Evolutionary conservation across 1,140 invertebrate species (phyloP), one percentile per base, ranked within the genome.

Genomic region (Chelonus insularis): DNA sequence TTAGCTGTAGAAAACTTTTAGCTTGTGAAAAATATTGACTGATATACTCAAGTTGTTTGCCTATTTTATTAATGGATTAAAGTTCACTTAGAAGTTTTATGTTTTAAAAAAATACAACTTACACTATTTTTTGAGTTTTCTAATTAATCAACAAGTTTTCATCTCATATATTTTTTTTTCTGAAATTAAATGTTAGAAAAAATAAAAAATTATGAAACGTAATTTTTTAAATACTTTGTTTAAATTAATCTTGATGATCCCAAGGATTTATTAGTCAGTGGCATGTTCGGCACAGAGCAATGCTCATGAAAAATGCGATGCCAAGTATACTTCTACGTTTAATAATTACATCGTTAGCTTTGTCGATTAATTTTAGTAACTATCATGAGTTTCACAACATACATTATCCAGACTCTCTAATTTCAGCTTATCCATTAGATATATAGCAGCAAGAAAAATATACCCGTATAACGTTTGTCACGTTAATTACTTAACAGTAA

Each of bases 401-500:
- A 45, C 12, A 21, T 21, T 45, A 16, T 18, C 6, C 14, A 18
- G 11, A 14, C 41, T 16, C 41, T 45, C 14, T 18, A 45, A 45
- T 45, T 20, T n/a, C 7, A 8, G 41, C 41, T 21, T 12, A 21
- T 6, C 41, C 4, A 45, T 18, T 8, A 8, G 7, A 18, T 20
- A 39, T 45, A 45, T 39, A 39, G n/a, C 36, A 39, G 6, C 1
- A n/a, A 1, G 6, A 39, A n/a, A 4, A 1, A 11, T 39, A 11
- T 37, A 37, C 8, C 8, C 25, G 29, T 34, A 34, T 5, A 39
- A 11, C 9, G 36, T 1, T n/a, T 36, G 41, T 57, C 39, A 45
- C 39, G 23, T 57, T 45, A 57, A 57, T 57, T 45, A 57, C 25
- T 57, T 52, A 61, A 37, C 20, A 54, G 50, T 8, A 47, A 55